Base-by-base conservation (phyloP, 1,140 invertebrate genomes). In the Trichonephila clavata region DNA sequence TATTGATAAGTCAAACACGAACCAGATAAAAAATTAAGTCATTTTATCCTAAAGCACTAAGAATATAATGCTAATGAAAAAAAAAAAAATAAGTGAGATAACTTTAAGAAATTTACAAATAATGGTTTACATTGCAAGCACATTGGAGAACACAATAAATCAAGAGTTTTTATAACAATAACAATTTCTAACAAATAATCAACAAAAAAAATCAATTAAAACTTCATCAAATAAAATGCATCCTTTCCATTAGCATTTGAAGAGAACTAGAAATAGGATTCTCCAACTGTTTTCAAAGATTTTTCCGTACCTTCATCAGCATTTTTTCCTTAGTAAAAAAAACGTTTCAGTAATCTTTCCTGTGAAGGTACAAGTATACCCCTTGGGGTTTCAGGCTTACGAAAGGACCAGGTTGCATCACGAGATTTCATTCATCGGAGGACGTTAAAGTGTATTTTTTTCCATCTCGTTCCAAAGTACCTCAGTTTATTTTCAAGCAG, bases 271-370 rank as follows among this genome's bases (percentile, higher is more conserved):
- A 50, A 50, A 50, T 2, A 63, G 71, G 2, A 20, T 77, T 77
- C 27, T 77, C 71, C 4, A 77, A 50, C 50, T 50, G 50, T 50
- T 50, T 13, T 50, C 50, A 50, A 50, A 50, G 7, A 18, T 32
- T 21, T 77, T 20, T 77, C 27, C 71, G 32, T 77, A 13, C 71
- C 2, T 18, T 77, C 71, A 77, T 77, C 71, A 77, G 27, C 27
- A 77, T 32, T 32, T 77, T 77, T 71, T 71, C 32, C 32, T 16
- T 16, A 1, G 16, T 32, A 3, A 32, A 6, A 32, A 77, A 77
- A 77, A 77, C 32, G 71, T 77, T 77, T 77, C 71, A 77, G 24
- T 77, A 77, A 77, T 77, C 71, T 77, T 77, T 77, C 71, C 71
- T 7, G 27, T 77, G 71, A 39, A 57, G 81, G 27, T n/a, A 57